Base-by-base conservation (phyloP, 2,113 vertebrate genomes). In the Gobius niger region DNA sequence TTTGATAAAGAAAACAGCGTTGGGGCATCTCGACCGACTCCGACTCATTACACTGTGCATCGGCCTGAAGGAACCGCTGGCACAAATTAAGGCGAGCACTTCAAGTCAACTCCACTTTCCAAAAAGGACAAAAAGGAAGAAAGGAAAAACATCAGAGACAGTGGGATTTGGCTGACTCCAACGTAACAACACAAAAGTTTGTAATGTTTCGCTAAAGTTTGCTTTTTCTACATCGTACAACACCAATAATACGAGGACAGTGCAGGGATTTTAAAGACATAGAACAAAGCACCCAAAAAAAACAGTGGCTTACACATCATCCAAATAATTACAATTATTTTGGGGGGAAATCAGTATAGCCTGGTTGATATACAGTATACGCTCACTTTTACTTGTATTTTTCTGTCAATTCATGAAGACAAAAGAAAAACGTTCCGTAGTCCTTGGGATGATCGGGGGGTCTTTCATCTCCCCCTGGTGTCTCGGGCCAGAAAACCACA, bases 1-100 rank as follows among this genome's bases (percentile, higher is more conserved):
- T 76, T 83, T 85, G 70, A 82, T 68, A 74, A 76, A 85, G 74
- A 80, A 78, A 80, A 83, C 72, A 67, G 65, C 74, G 78, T 47
- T 49, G 15, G 65, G 73, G 72, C 64, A 68, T 70, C 42, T 14
- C 71, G 54, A 50, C 56, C 75, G 61, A 14, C 70, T 64, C 47
- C 63, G 59, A 56, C 49, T 76, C 66, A 73, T 80, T 80, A 73
- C 41, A 10, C 67, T 63, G 49, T 41, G 73, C 7, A n/a, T 77
- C 51, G 61, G 73, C 82, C 83, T 64, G 72, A 67, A 85, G 84
- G 71, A 65, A 65, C 53, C 63, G 72, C 8, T 16, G 66, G 71
- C 47, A 61, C 68, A 73, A 83, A 85, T 88, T 68, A 84, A 76
- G 84, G 72, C 68, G 67, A 70, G 62, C 50, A 70, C 73, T 67